A percentile compares a stretch with the other conserved stretches of the same genome.
Conservation (phyloP, 2,113 vertebrate species). For the Oreochromis spilurus region DNA sequence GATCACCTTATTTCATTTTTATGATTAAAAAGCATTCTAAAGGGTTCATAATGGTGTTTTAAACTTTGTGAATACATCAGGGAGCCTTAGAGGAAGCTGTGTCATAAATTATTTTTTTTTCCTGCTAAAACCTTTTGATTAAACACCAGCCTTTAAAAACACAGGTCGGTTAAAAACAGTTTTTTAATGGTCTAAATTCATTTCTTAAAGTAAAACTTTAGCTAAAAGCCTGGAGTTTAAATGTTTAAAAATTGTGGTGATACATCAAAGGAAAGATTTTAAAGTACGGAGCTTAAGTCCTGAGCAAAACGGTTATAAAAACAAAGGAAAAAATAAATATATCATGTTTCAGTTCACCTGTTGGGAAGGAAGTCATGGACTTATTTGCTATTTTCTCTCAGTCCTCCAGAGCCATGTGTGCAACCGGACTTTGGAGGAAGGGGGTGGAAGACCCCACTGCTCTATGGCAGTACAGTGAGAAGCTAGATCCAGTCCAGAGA, state of each 20-base stretch:
- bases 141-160: neutral
- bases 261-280: neutral
- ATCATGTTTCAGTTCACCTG: conserved; percentile 24
- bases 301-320: conserved; percentile 18
- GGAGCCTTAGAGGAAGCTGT: neutral
- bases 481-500: neutral
- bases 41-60: conserved; percentile 5
- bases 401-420: neutral
- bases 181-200: neutral
- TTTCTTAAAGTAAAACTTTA: neutral
- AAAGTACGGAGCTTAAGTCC: conserved; percentile 21
- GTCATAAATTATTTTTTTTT: neutral
- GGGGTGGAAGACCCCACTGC: neutral
- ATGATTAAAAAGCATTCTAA: conserved; percentile 9
- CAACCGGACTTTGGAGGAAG: neutral
- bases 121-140: neutral
- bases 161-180: neutral
- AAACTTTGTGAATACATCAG: neutral
- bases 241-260: neutral
- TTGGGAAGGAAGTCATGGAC: neutral
- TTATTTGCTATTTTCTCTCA: neutral
- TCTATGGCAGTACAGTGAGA: neutral
- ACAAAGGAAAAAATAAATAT: neutral
- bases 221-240: conserved; percentile 4
- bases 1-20: neutral